Evolutionary conservation across 1,140 invertebrate genomes (phyloP), one percentile per base, ranked within the genome.

Genomic region (Eciton burchellii): DNA sequence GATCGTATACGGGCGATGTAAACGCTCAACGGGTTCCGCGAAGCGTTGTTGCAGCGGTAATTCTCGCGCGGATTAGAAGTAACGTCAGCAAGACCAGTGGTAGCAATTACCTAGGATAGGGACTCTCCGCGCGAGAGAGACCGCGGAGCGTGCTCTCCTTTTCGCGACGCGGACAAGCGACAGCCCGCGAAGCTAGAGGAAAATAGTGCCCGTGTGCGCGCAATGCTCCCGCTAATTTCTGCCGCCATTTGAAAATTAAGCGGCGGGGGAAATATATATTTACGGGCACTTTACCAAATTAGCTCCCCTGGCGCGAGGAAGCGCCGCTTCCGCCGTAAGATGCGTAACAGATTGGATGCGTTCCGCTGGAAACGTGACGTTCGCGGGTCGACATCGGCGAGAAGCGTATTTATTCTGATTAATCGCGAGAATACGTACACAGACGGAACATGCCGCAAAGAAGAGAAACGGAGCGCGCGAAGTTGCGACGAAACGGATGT

Each of bases 231-330:
- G 74, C 63, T 68, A 79, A 79, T 79, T 79, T 68, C 74, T 79
- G 74, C 74, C 63, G 29, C 62, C 62, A 79, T 79, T 79, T 70
- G 63, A 79, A 57, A 79, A 79, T 79, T 79, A 79, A 79, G 66
- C 63, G 12, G 24, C 49, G 41, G n/a, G n/a, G 52, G 6, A 6
- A 65, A 26, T 65, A 79, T 56, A 70, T 79, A 79, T 79, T 79
- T 79, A 79, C 70, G 63, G 52, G 63, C 74, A 79, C 74, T 79
- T 79, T 79, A 70, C 35, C 43, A 70, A 68, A 79, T 79, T 79
- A 79, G 49, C 35, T 68, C 1, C 11, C 62, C 1, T 4, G 6
- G 29, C 26, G n/a, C 66, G 54, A 77, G 26, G 52, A 65, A n/a
- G 16, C n/a, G 19, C 19, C 14, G 62, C 41, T 26, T 16, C 19